A percentile compares a stretch with the other conserved stretches of the same genome.
phyloP scores from a whole-genome alignment of 2,888 invertebrate genomes.

The Heterodera filipjevi region DNA sequence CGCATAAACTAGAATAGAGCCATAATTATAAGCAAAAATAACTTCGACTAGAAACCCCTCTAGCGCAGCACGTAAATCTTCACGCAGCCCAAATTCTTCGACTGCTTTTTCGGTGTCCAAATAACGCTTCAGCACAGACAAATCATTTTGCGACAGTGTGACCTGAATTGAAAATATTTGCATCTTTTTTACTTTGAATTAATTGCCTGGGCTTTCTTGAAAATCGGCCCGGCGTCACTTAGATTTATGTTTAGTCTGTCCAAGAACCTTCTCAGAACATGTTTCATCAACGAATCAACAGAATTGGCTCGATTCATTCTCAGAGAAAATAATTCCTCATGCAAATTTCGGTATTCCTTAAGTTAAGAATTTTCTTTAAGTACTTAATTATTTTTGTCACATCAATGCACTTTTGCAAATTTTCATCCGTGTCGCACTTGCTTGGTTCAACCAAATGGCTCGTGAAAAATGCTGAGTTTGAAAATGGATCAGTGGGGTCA shows the following conservation, averaged over 20 bases:
- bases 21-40: background rate
- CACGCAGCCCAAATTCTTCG: slow-evolving; percentile 40
- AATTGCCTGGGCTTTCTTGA: slow-evolving; percentile 12
- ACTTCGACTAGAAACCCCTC: slow-evolving; percentile 41
- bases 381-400: background rate
- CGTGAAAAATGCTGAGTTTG: background rate
- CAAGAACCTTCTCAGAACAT: slow-evolving; percentile 39
- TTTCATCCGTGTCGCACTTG: background rate
- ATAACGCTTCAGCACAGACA: slow-evolving; percentile 33
- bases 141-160: slow-evolving; percentile 28
- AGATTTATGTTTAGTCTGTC: slow-evolving; percentile 33
- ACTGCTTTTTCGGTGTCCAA: slow-evolving; percentile 33
- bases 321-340: background rate
- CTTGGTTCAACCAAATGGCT: background rate
- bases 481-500: slow-evolving; percentile 30
- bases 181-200: background rate
- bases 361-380: background rate
- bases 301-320: slow-evolving; percentile 29
- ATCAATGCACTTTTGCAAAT: slow-evolving; percentile 5
- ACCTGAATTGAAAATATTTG: slow-evolving; percentile 27
- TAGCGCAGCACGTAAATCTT: slow-evolving; percentile 38
- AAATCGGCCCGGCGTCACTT: background rate
- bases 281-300: slow-evolving; percentile 45
- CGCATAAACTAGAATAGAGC: background rate
- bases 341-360: slow-evolving; percentile 29